Evolutionary conservation across 2,113 vertebrate genomes (phyloP).

Genomic region (Zingel zingel): DNA sequence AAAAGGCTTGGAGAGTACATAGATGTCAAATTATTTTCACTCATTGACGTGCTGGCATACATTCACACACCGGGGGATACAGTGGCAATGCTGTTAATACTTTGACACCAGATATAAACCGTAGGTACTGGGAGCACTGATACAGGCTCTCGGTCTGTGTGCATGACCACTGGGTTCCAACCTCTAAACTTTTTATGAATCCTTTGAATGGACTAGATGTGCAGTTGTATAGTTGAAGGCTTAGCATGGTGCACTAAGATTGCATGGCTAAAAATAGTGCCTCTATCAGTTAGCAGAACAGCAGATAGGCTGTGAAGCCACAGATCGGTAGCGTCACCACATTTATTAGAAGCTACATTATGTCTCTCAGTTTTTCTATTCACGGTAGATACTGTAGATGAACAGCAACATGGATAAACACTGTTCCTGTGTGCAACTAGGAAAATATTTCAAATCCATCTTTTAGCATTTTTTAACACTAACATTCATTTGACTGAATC

Average conservation of each 20-base stretch:
- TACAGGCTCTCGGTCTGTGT: slow-evolving; percentile 44
- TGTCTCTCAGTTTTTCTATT: slow-evolving; percentile 8
- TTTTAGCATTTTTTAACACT: background rate
- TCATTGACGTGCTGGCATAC: slow-evolving; percentile 57
- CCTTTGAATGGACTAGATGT: slow-evolving; percentile 76
- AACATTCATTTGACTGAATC: background rate
- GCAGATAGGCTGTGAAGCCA: slow-evolving; percentile 58
- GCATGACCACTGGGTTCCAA: slow-evolving; percentile 56
- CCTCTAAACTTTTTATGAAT: slow-evolving; percentile 61
- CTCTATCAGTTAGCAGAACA: slow-evolving; percentile 66
- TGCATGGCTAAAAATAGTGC: slow-evolving; percentile 77
- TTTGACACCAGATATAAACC: slow-evolving; percentile 61
- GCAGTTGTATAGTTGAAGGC: slow-evolving; percentile 71
- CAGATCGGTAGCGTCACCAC: slow-evolving; percentile 42
- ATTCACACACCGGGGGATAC: slow-evolving; percentile 39
- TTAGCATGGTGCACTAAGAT: slow-evolving; percentile 71
- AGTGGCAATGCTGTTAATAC: slow-evolving; percentile 63
- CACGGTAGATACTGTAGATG: background rate
- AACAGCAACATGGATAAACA: background rate
- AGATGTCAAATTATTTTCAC: slow-evolving; percentile 68
- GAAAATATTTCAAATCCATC: background rate
- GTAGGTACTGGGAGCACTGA: slow-evolving; percentile 31
- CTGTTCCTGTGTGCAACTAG: background rate
- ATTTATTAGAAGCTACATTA: slow-evolving; percentile 40
- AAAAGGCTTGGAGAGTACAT: slow-evolving; percentile 58